Conservation (phyloP, 2,888 invertebrate species). For the Rutpela maculata region DNA sequence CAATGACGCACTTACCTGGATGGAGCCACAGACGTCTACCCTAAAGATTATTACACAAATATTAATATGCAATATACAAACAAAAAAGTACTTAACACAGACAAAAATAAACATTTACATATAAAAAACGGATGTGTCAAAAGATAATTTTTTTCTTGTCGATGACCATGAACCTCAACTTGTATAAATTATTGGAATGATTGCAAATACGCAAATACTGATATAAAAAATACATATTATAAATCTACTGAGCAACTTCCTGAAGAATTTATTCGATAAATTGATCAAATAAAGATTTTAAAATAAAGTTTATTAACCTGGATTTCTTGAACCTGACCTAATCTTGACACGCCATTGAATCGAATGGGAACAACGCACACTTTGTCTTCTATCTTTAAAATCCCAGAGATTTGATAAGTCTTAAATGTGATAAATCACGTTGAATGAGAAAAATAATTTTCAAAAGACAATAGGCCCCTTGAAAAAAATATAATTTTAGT, state of each 20-base stretch:
- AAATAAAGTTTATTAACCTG: slow-evolving; percentile 42
- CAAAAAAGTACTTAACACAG: slow-evolving; percentile 30
- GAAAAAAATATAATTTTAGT: too few relatives aligned
- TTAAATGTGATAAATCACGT: slow-evolving; percentile 24
- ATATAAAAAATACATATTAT: slow-evolving; percentile 38
- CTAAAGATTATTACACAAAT: slow-evolving; percentile 22
- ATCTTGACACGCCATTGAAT: slow-evolving; percentile 42
- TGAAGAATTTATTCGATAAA: slow-evolving; percentile 37
- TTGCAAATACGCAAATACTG: slow-evolving; percentile 40
- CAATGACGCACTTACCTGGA: background rate
- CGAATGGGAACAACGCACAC: slow-evolving; percentile 26
- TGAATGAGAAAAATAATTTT: too few relatives aligned
- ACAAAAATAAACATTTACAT: slow-evolving; percentile 44
- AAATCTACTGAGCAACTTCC: slow-evolving; percentile 32
- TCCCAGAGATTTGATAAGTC: slow-evolving; percentile 22
- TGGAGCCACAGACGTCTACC: slow-evolving; percentile 15
- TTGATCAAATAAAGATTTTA: slow-evolving; percentile 35
- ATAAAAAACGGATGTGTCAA: slow-evolving; percentile 50
- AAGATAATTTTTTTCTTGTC: slow-evolving; percentile 52
- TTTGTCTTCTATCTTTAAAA: slow-evolving; percentile 10
- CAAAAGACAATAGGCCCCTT: too few relatives aligned
- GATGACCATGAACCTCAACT: slow-evolving; percentile 56
- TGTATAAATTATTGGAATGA: slow-evolving; percentile 44
- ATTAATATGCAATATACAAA: slow-evolving; percentile 35
- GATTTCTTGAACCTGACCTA: slow-evolving; percentile 51